These are phyloP conservation scores for Muntiacus reevesi DNA, from an alignment of 2,113 vertebrate genomes.

Conservation along the genomic window DNA sequence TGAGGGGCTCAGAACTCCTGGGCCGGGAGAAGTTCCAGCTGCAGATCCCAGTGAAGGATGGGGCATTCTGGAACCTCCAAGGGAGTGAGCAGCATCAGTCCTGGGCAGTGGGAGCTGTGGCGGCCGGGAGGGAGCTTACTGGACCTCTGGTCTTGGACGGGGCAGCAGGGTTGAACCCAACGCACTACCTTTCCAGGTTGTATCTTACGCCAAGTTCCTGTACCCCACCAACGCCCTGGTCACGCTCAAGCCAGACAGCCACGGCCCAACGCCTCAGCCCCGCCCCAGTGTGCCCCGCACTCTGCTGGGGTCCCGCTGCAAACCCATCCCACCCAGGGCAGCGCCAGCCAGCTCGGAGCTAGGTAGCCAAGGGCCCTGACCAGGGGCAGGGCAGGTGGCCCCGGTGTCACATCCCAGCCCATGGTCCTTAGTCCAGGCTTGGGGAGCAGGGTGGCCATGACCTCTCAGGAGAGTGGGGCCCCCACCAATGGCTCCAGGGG, in stretches of 20 bases:
- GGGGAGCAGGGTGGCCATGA: background rate
- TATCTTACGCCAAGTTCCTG: slow-evolving; percentile 96
- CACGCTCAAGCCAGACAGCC: slow-evolving; percentile 85
- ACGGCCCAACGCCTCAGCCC: slow-evolving; percentile 78
- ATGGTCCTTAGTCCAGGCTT: background rate
- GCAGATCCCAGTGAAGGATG: background rate
- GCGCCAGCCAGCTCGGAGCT: slow-evolving; percentile 86
- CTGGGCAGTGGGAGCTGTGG: background rate
- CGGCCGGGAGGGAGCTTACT: rapidly evolving
- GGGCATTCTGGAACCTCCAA: background rate
- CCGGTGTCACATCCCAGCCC: background rate
- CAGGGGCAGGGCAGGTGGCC: rapidly evolving
- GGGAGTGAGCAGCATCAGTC: background rate
- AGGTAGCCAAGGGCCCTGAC: slow-evolving; percentile 78
- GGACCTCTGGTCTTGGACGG: background rate
- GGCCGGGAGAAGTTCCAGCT: background rate
- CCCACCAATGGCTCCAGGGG: background rate
- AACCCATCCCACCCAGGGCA: slow-evolving; percentile 78
- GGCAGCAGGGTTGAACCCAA: background rate
- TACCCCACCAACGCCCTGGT: slow-evolving; percentile 95
- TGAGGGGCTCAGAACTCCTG: background rate
- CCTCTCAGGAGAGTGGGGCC: background rate
- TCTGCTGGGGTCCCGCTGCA: slow-evolving; percentile 85
- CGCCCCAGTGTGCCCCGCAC: slow-evolving; percentile 81
- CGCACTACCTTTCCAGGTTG: slow-evolving; percentile 82